These are phyloP conservation scores for Rhingia campestris DNA, from an alignment of 2,888 invertebrate species.

Conservation along the genomic window DNA sequence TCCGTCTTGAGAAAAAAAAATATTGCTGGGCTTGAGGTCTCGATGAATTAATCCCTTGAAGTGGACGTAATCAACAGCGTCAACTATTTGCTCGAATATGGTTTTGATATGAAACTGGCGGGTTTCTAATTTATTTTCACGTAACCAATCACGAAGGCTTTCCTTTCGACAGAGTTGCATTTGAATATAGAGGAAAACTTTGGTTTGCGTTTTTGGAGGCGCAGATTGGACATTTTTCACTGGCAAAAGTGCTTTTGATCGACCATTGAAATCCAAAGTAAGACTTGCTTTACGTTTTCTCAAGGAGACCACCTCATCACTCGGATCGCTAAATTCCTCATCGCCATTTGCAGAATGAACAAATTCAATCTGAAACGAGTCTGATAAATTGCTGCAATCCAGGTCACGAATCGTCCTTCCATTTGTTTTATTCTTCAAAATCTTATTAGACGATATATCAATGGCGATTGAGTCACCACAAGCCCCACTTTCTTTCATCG, in stretches of 20 bases:
- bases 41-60: conserved; percentile 95
- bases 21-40: conserved; percentile 97
- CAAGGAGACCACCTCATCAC: conserved; percentile 27
- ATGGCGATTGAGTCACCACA: conserved; percentile 77
- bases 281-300: conserved; percentile 54
- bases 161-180: conserved; percentile 97
- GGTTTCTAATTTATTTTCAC: conserved; percentile 84
- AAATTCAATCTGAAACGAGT: conserved; percentile 82
- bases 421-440: conserved; percentile 39
- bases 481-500: conserved; percentile 70
- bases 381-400: conserved; percentile 80
- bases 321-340: conserved; percentile 4
- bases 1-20: conserved; percentile 95
- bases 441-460: conserved; percentile 79
- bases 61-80: conserved; percentile 98
- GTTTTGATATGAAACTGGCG: conserved; percentile 85
- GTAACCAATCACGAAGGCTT: conserved; percentile 95
- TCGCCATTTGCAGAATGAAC: conserved; percentile 77
- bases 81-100: conserved; percentile 94
- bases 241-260: conserved; percentile 59
- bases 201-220: conserved; percentile 79
- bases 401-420: conserved; percentile 74
- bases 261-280: conserved; percentile 39
- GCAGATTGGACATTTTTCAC: conserved; percentile 51
- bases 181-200: conserved; percentile 95